These are phyloP conservation scores for Noctua pronuba DNA, from an alignment of 2,888 invertebrate genomes.

Conservation along the genomic window DNA sequence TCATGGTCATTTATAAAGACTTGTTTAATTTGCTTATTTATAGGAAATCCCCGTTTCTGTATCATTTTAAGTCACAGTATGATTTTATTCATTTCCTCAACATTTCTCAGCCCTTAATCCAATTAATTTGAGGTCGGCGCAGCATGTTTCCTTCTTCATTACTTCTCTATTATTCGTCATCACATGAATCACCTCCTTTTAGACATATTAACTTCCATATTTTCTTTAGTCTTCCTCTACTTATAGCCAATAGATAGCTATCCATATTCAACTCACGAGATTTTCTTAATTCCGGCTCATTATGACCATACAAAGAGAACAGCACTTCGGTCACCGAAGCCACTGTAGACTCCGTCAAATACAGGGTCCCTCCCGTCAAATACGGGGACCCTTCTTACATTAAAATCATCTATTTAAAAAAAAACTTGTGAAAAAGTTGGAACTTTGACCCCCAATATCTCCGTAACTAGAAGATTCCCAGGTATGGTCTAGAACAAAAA, in stretches of 20 bases:
- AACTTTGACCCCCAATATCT: too few species aligned
- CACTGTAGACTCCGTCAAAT: not conserved
- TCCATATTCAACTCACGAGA: not conserved
- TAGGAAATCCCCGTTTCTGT: conserved; percentile 8
- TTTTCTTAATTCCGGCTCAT: not conserved
- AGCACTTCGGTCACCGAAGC: not conserved
- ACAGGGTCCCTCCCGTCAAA: too few species aligned
- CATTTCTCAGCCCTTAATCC: not conserved
- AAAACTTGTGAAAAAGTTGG: too few species aligned
- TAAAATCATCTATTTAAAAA: too few species aligned
- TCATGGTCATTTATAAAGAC: conserved; percentile 6
- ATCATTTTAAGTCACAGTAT: not conserved
- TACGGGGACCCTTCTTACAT: too few species aligned
- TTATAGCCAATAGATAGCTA: not conserved
- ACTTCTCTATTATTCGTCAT: not conserved
- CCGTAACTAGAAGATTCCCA: too few species aligned
- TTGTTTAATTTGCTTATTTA: not conserved
- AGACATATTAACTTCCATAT: not conserved
- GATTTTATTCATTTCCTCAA: not conserved
- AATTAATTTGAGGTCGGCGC: not conserved
- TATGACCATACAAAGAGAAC: not conserved
- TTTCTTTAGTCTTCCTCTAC: not conserved
- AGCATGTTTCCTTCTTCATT: not conserved
- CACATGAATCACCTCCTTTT: not conserved
- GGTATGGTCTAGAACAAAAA: too few species aligned